Evolutionary conservation across 2,888 invertebrate species (phyloP), one percentile per base, ranked within the genome.

Genomic region (Hartigia nigra): DNA sequence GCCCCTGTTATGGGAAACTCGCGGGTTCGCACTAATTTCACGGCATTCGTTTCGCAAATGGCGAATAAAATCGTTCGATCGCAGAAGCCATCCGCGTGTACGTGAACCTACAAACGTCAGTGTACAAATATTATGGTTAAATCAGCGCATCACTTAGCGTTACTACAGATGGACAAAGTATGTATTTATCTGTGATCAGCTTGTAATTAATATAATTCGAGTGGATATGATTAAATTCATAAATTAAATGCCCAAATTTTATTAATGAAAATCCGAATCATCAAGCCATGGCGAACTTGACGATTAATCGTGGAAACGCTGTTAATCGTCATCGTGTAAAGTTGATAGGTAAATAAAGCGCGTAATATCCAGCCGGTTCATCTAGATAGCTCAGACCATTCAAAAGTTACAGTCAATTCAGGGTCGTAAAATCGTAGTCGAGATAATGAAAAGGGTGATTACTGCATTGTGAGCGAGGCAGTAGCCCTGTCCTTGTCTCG

Each of bases 41-140:
- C 81, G 81, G 79, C 79, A 87, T 86, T 83, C 85, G 86, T 86
- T 83, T 81, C 80, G 80, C 78, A 83, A 82, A 80, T 77, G 23
- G 14, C 2, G 23, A 55, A 55, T 84, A 86, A 86, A 82, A 82
- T 80, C 79, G 82, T 77, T 78, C 79, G 77, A 82, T 82, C 82
- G 81, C 77, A 80, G 79, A 34, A 39, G 39, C 14, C 39, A 23
- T 4, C 4, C 39, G 39, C 14, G 39, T 14, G 39, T 39, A 39
- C 1, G 23, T 4, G 39, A 4, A 39, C 39, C 14, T 39, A 14
- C n/a, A n/a, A n/a, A n/a, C 14, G 39, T 0, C 5, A 14, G 14
- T 39, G 14, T 39, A 5, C 2, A 55, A 9, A 55, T 55, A 23
- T 3, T 0, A 1, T 12, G 23, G 55, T 23, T 55, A 55, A 55